Conservation (phyloP, 92 coral and sea anemone genomes). For the Porites rus region DNA sequence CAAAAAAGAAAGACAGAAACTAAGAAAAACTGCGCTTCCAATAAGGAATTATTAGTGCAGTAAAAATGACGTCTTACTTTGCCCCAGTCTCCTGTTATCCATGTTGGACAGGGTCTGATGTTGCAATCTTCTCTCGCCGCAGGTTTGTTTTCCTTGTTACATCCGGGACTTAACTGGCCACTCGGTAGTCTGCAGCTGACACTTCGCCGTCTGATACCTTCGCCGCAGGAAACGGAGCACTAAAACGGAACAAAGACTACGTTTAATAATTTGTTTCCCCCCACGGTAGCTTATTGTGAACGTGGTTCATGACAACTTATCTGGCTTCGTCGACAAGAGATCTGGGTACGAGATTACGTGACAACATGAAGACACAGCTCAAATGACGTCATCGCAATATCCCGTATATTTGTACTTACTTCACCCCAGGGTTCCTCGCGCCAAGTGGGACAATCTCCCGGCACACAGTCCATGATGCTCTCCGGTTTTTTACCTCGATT, state of each 20-base stretch:
- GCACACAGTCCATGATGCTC: constrained; percentile 42
- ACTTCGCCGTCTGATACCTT: constrained; percentile 58
- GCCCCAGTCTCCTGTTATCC: constrained; percentile 83
- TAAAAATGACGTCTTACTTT: constrained; percentile 46
- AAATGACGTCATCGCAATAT: background rate
- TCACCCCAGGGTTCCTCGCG: constrained; percentile 68
- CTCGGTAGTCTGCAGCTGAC: constrained; percentile 64
- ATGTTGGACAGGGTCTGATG: constrained; percentile 63
- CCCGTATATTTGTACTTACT: constrained; percentile 32
- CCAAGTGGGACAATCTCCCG: constrained; percentile 72
- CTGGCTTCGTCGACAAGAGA: no score
- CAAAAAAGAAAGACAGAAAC: background rate
- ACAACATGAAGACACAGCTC: no score
- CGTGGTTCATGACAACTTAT: no score
- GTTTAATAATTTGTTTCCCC: background rate
- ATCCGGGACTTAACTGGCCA: constrained; percentile 41
- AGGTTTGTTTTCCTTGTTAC: constrained; percentile 65
- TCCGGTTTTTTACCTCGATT: constrained; percentile 58
- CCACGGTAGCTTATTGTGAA: no score
- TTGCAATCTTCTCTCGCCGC: constrained; percentile 53
- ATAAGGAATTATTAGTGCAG: background rate
- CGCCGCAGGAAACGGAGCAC: constrained; percentile 72
- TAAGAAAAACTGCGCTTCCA: background rate
- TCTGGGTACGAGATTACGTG: no score
- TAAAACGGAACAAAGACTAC: background rate